Evolutionary conservation across 2,113 vertebrate genomes (phyloP).

Genomic region (Mellivora capensis): DNA sequence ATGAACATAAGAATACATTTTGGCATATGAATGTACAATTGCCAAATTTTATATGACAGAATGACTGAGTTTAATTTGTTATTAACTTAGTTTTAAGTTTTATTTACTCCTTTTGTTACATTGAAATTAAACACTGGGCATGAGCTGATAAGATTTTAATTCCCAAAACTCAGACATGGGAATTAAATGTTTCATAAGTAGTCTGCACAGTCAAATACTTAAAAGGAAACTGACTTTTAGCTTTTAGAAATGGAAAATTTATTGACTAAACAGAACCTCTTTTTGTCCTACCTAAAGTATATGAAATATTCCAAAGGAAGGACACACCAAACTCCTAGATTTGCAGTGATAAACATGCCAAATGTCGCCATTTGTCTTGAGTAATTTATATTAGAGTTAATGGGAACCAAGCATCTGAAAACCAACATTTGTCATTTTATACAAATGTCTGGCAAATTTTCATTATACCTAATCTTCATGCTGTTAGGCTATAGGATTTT

Average conservation of each 20-base stretch:
- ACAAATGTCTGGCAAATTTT: conserved; percentile 58
- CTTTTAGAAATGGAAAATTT: conserved; percentile 10
- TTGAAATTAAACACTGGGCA: background rate
- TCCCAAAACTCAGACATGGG: background rate
- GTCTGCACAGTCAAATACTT: background rate
- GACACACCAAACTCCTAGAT: background rate
- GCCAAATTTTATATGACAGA: background rate
- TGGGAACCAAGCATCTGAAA: conserved; percentile 53
- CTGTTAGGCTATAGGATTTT: conserved; percentile 50
- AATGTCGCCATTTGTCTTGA: conserved; percentile 44
- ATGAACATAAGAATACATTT: background rate
- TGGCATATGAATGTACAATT: background rate
- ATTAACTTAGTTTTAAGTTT: background rate
- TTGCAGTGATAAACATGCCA: conserved; percentile 42
- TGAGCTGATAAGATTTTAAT: background rate
- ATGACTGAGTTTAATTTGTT: background rate
- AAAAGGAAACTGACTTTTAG: background rate
- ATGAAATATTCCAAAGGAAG: background rate
- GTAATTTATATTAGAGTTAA: conserved; percentile 68
- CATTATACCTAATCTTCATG: conserved; percentile 59
- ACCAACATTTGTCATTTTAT: conserved; percentile 58
- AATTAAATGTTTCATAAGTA: background rate
- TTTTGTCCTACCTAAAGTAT: background rate
- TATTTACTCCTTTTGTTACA: background rate
- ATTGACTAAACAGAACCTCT: background rate